These are phyloP conservation scores for Drosophila murphyi DNA, from an alignment of 1,140 invertebrate species.

Conservation along the genomic window DNA sequence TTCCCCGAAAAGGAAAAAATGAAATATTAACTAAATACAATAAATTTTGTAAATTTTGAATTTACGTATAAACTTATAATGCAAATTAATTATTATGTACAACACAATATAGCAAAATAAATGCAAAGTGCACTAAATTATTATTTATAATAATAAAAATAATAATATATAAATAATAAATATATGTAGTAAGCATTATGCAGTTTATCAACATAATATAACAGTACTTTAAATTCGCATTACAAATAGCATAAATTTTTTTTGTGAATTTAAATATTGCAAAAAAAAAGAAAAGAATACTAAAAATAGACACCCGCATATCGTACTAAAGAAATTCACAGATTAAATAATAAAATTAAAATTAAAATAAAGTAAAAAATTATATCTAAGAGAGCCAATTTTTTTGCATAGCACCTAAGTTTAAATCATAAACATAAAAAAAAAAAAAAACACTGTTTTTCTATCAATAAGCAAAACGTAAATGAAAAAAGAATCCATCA, in stretches of 20 bases:
- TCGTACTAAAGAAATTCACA: slow-evolving; percentile 58
- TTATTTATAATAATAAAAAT: slow-evolving; percentile 45
- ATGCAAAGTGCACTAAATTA: slow-evolving; percentile 55
- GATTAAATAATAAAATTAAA: slow-evolving; percentile 27
- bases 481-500: slow-evolving; percentile 39
- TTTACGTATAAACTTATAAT: slow-evolving; percentile 60
- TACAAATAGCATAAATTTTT: slow-evolving; percentile 63
- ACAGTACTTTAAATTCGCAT: slow-evolving; percentile 54
- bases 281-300: slow-evolving; percentile 25
- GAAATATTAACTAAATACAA: slow-evolving; percentile 56
- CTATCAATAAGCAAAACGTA: slow-evolving; percentile 44
- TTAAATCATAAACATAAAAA: slow-evolving; percentile 54
- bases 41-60: slow-evolving; percentile 80
- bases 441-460: slow-evolving; percentile 47
- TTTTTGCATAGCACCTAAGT: slow-evolving; percentile 73
- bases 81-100: slow-evolving; percentile 48
- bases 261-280: slow-evolving; percentile 52
- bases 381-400: slow-evolving; percentile 71
- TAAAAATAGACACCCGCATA: slow-evolving; percentile 46
- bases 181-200: slow-evolving; percentile 37
- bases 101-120: slow-evolving; percentile 56
- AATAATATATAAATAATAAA: slow-evolving; percentile 30
- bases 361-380: slow-evolving; percentile 18
- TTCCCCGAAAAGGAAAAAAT: slow-evolving; percentile 4
- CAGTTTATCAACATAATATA: slow-evolving; percentile 43